Percentiles rank a stretch among this genome's conserved stretches.
Conservation (phyloP, 2,113 vertebrate species). For the Barbus barbus region DNA sequence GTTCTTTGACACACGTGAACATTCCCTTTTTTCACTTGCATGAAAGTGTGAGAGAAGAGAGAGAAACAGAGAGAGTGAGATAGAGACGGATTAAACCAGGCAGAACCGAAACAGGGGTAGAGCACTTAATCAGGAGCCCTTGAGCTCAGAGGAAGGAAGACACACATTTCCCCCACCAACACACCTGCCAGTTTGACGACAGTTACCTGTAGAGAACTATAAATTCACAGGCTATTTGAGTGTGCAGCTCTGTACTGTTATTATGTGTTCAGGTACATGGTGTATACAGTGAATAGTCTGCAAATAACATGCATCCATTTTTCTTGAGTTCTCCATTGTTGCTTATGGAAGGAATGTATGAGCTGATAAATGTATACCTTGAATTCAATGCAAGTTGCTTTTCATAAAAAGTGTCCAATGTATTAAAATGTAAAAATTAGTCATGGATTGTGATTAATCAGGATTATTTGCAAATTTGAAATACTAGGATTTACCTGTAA, state of each 20-base stretch:
- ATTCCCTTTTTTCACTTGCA: not conserved
- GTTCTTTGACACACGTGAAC: not conserved
- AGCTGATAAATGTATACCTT: not conserved
- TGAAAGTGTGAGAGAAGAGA: not conserved
- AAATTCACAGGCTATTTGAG: not conserved
- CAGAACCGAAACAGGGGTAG: constrained; percentile 27
- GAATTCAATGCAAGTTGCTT: not conserved
- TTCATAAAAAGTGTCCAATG: too few relatives aligned
- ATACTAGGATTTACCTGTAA: too few relatives aligned
- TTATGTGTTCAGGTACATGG: not conserved
- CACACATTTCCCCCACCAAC: not conserved
- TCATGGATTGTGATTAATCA: too few relatives aligned
- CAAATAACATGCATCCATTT: not conserved
- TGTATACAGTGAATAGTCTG: not conserved
- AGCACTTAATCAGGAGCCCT: constrained; percentile 1
- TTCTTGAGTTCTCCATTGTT: not conserved
- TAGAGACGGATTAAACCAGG: not conserved
- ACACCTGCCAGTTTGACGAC: not conserved
- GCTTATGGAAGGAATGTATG: not conserved
- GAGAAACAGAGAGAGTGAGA: not conserved
- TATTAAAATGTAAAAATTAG: not conserved
- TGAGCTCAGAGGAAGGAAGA: constrained; percentile 34
- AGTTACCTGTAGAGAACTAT: not conserved
- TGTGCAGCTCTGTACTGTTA: not conserved
- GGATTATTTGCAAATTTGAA: too few relatives aligned